These are phyloP conservation scores for Marronus borbonicus DNA, from an alignment of 2,888 invertebrate species.

Conservation along the genomic window DNA sequence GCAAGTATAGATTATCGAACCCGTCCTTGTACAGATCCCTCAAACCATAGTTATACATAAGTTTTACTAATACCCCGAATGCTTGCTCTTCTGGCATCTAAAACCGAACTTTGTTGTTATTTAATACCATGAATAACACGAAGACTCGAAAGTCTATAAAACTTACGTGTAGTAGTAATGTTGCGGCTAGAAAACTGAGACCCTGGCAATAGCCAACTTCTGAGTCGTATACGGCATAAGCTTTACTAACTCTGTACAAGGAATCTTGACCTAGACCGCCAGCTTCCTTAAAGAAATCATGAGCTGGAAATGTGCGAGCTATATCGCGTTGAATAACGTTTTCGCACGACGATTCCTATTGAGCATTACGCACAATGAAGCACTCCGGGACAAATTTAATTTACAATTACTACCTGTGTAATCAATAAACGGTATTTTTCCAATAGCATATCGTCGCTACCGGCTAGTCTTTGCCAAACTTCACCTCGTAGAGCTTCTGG, in stretches of 20 bases:
- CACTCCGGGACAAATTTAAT: slow-evolving; percentile 24
- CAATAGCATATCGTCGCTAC: slow-evolving; percentile 89
- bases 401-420: slow-evolving; percentile 80
- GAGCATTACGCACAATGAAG: not conserved
- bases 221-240: slow-evolving; percentile 96
- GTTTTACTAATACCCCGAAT: slow-evolving; percentile 94
- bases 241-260: slow-evolving; percentile 95
- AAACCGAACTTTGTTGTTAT: slow-evolving; percentile 56
- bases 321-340: slow-evolving; percentile 97
- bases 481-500: slow-evolving; percentile 97
- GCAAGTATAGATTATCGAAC: slow-evolving; percentile 95
- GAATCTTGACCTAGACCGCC: slow-evolving; percentile 97
- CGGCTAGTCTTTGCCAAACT: slow-evolving; percentile 97
- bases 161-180: slow-evolving; percentile 94
- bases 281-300: slow-evolving; percentile 96
- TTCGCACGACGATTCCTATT: slow-evolving; percentile 95
- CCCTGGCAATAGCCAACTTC: slow-evolving; percentile 99
- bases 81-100: slow-evolving; percentile 99
- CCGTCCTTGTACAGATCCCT: slow-evolving; percentile 97
- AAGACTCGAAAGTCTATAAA: not conserved
- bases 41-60: slow-evolving; percentile 97
- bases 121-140: too few species aligned
- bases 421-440: slow-evolving; percentile 94
- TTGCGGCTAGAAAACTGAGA: slow-evolving; percentile 97
- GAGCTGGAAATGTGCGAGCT: slow-evolving; percentile 98